Percentiles rank a stretch among this genome's conserved stretches.
phyloP scores from a whole-genome alignment of 2,888 invertebrate species.

The Athetis lepigone region DNA sequence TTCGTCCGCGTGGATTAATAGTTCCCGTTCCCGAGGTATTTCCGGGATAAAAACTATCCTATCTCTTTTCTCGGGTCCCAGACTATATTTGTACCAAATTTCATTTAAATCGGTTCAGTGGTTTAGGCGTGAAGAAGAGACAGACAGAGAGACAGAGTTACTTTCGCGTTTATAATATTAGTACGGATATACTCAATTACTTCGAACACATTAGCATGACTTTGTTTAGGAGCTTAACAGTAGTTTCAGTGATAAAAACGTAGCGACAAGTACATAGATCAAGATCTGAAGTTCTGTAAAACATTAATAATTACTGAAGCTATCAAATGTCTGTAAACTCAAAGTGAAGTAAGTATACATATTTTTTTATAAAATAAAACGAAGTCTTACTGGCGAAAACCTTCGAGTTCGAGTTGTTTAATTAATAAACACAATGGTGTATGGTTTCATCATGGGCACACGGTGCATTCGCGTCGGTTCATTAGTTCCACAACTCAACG shows the following conservation, averaged over 20 bases:
- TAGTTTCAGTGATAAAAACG: background rate
- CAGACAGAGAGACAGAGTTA: no score
- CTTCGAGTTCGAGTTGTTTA: constrained; percentile 24
- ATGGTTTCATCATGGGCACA: constrained; percentile 30
- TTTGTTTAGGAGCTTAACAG: background rate
- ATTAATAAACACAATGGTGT: constrained; percentile 40
- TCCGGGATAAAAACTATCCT: no score
- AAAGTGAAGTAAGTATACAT: background rate
- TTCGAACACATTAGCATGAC: background rate
- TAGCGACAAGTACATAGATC: background rate
- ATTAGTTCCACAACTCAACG: constrained; percentile 46
- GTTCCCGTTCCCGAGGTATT: no score
- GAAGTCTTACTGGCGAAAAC: background rate
- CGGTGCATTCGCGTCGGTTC: constrained; percentile 24
- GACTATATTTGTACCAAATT: no score
- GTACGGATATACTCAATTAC: background rate
- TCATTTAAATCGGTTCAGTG: no score
- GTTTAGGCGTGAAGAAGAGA: no score
- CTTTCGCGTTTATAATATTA: no score
- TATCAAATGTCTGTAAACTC: background rate
- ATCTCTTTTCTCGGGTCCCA: no score
- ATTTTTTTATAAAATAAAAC: background rate
- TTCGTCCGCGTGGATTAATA: no score
- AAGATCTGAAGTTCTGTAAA: background rate
- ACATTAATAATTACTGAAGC: background rate